Evolutionary conservation across 2,113 vertebrate genomes (phyloP).

Genomic region (Setophaga kirtlandii): DNA sequence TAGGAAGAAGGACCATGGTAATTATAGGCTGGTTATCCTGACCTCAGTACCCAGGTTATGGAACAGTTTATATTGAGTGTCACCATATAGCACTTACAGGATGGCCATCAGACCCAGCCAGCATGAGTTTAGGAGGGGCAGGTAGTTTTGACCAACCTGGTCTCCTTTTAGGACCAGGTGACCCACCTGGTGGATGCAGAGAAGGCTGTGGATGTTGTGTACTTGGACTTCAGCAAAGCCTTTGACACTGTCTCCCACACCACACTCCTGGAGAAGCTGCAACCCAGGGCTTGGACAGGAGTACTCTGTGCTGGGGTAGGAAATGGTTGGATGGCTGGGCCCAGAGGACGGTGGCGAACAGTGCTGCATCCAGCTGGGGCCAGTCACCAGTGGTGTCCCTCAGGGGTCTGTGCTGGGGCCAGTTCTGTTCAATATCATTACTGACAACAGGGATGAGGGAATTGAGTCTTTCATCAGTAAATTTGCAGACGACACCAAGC

Average conservation of each 20-base stretch:
- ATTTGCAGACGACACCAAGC: not conserved
- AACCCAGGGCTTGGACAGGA: not conserved
- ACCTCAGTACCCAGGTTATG: accelerated
- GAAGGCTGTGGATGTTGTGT: not conserved
- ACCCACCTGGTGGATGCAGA: not conserved
- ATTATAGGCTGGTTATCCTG: not conserved
- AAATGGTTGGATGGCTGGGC: accelerated
- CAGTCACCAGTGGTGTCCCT: not conserved
- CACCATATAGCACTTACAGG: not conserved
- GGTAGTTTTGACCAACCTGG: accelerated
- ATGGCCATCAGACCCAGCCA: not conserved
- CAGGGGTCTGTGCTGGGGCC: not conserved
- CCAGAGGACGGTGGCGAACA: not conserved
- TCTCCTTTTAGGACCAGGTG: not conserved
- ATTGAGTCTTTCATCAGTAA: not conserved
- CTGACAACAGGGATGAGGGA: not conserved
- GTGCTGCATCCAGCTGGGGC: not conserved
- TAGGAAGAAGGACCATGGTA: not conserved
- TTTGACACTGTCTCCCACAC: not conserved
- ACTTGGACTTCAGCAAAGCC: not conserved
- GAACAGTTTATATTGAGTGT: not conserved
- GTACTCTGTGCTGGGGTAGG: not conserved
- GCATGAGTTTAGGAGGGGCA: accelerated
- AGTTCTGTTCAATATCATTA: not conserved
- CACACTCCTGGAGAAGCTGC: not conserved